Evolutionary conservation across 2,113 vertebrate species (phyloP).

Genomic region (Triplophysa dalaica): DNA sequence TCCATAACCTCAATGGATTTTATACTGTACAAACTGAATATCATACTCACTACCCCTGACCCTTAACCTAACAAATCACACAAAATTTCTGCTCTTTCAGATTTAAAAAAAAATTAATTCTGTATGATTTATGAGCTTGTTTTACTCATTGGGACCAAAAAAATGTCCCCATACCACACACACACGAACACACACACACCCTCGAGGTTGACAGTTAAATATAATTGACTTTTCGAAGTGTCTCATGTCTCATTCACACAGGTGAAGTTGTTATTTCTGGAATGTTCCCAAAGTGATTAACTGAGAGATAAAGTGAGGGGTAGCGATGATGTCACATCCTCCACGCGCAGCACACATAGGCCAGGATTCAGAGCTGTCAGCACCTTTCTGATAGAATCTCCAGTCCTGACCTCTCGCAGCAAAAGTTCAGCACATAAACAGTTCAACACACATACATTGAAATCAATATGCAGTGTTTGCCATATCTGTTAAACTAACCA

Average conservation of each 20-base stretch:
- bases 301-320: constrained; percentile 63
- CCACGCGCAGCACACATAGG: constrained; percentile 60
- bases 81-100: too few species aligned
- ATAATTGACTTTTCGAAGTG: background rate
- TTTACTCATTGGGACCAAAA: too few species aligned
- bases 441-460: background rate
- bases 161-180: too few species aligned
- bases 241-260: constrained; percentile 27
- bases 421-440: constrained; percentile 14
- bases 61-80: too few species aligned
- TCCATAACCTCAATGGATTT: too few species aligned
- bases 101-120: too few species aligned
- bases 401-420: background rate
- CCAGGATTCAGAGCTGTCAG: constrained; percentile 71
- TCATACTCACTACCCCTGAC: too few species aligned
- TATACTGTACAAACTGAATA: too few species aligned
- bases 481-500: constrained; percentile 1
- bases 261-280: constrained; percentile 38
- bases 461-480: background rate
- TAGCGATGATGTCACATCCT: constrained; percentile 59
- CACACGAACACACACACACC: too few species aligned
- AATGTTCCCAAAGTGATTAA: constrained; percentile 64
- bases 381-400: constrained; percentile 62
- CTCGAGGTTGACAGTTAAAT: background rate
- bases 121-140: too few species aligned